Percentiles rank a stretch among this genome's conserved stretches.
Conservation (phyloP, 1,140 invertebrate genomes). For the Onthophagus taurus region DNA sequence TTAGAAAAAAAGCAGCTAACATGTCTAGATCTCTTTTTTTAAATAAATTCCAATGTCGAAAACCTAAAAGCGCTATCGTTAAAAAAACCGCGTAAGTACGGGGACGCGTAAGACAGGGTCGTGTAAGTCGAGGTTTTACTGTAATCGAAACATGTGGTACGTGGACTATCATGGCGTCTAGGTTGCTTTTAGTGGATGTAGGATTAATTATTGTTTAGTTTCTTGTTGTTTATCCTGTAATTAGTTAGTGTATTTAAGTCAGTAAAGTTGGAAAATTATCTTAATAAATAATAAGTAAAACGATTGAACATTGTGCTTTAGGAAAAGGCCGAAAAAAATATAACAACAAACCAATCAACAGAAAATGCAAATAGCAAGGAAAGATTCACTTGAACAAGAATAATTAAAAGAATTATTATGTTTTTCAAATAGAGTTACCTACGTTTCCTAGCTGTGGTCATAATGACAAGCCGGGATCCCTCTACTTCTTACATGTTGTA, state of each 20-base stretch:
- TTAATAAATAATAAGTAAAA: not conserved
- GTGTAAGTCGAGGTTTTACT: no score
- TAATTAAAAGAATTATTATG: not conserved
- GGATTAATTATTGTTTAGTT: not conserved
- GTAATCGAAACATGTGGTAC: no score
- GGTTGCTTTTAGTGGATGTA: not conserved
- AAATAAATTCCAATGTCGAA: no score
- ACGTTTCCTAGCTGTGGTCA: not conserved
- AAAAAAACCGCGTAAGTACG: no score
- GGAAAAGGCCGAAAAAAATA: not conserved
- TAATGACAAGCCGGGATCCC: not conserved
- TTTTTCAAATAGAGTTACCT: not conserved
- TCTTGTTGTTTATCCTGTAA: not conserved
- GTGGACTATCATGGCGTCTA: not conserved
- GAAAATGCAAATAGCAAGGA: no score
- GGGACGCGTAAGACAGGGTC: no score
- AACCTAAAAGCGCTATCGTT: no score
- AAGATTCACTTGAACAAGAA: no score
- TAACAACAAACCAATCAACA: no score
- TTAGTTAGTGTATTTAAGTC: not conserved
- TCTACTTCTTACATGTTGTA: constrained; percentile 1
- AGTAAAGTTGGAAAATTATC: not conserved
- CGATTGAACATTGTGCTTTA: not conserved
- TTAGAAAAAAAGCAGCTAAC: no score
- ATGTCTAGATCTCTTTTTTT: no score